Base-by-base conservation (phyloP, 2,113 vertebrate genomes). In the Suricata suricatta region DNA sequence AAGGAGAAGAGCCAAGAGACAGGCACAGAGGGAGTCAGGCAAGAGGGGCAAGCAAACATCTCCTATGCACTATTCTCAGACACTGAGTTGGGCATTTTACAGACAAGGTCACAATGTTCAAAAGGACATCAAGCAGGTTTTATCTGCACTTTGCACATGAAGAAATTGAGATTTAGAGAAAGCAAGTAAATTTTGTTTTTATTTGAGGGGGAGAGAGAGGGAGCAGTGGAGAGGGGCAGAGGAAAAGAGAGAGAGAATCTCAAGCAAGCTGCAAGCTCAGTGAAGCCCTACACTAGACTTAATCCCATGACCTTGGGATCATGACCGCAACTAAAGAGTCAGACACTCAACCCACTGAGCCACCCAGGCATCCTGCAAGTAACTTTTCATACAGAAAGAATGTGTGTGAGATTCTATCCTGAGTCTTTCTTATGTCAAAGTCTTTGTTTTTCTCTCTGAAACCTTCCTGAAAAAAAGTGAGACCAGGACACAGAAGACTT, bases 381-480 rank as follows among this genome's bases (percentile, higher is more conserved):
- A 76, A 76, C 41, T 41, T 76, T 76, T 90, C n/a, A 77, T 19
- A 57, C 60, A 90, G 29, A 38, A 57, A 71, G 29, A 63, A 83
- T 33, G 13, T 76, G 41, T 90, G 16, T 64, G 11, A 88, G n/a
- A 17, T 91, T 77, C 86, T 44, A 89, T 35, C 38, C 63, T 31
- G 38, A 80, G 8, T 52, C 35, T 93, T 97, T 86, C 33, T 44
- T 23, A 66, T 57, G 54, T 84, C 80, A 64, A 63, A 57, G 35
- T 57, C 50, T 76, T 74, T 35, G 15, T 41, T 88, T 87, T 35
- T 64, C 5, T 44, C 38, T 25, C 44, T 35, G 27, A 96, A 91
- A 72, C 33, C 27, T 95, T 47, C 50, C 69, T 64, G 64, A 83
- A 79, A 97, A 92, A 92, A 96, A 95, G n/a, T 47, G 44, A 71